phyloP scores from a whole-genome alignment of 2,113 vertebrate genomes.

The Epinephelus lanceolatus region DNA sequence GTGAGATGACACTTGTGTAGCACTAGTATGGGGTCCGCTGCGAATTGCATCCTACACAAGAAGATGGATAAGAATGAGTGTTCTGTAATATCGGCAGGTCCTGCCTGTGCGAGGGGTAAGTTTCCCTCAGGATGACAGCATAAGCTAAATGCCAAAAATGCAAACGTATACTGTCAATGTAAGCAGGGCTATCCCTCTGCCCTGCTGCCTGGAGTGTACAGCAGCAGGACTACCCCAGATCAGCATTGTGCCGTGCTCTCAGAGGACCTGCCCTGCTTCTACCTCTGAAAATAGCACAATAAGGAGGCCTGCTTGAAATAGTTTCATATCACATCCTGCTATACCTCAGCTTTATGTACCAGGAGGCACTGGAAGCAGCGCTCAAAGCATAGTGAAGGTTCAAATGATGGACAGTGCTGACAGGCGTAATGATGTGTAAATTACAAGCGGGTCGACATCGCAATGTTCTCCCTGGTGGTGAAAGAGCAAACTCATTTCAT shows the following conservation, averaged over 20 bases:
- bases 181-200: slow-evolving; percentile 48
- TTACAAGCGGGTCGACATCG: slow-evolving; percentile 55
- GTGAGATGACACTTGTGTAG: slow-evolving; percentile 54
- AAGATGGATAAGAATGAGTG: slow-evolving; percentile 22
- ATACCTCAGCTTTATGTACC: slow-evolving; percentile 44
- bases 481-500: slow-evolving; percentile 77
- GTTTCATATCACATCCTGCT: slow-evolving; percentile 45
- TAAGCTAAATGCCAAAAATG: slow-evolving; percentile 35
- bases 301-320: slow-evolving; percentile 78
- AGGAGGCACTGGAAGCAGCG: slow-evolving; percentile 26
- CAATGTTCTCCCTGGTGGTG: slow-evolving; percentile 63
- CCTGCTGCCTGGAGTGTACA: slow-evolving; percentile 10
- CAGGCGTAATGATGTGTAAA: slow-evolving; percentile 73
- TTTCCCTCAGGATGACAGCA: not conserved
- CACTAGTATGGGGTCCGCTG: slow-evolving; percentile 59
- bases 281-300: slow-evolving; percentile 81
- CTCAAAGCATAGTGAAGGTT: slow-evolving; percentile 49
- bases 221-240: slow-evolving; percentile 57
- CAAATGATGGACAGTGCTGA: slow-evolving; percentile 62
- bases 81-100: slow-evolving; percentile 5
- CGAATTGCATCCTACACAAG: slow-evolving; percentile 59
- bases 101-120: not conserved
- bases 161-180: slow-evolving; percentile 12
- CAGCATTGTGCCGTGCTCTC: slow-evolving; percentile 70
- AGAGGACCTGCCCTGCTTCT: slow-evolving; percentile 76